Base-by-base conservation (phyloP, 2,113 vertebrate species). In the Willisornis vidua region DNA sequence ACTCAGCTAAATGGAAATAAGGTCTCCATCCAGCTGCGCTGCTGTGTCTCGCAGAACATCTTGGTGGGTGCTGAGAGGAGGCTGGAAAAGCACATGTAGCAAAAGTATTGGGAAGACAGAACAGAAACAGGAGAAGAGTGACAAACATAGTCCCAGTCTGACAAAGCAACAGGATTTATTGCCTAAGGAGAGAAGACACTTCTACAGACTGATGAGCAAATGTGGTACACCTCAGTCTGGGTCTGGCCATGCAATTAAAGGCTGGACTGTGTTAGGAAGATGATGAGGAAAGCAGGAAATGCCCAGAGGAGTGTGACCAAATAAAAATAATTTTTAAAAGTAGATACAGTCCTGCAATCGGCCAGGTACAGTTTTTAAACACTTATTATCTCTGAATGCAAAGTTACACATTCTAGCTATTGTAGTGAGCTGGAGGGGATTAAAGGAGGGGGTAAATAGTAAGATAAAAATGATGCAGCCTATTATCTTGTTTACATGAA, bases 401-500 rank as follows among this genome's bases (percentile, higher is more conserved):
- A 80, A 92, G 63, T 81, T 94, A 74, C 14, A 10, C 10, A 11
- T 73, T 93, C 41, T 74, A 63, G 43, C 22, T 80, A 63, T 51
- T 88, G 29, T 74, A 85, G 86, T 72, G 49, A 94, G 57, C 39
- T 84, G 37, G 24, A 85, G 35, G 28, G 45, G 43, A 74, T 91
- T 86, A 95, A 94, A 91, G 90, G 54, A 82, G 46, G 39, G 22
- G 19, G 20, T 89, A 71, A 87, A 78, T 33, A 89, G 43, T 73
- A 83, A 85, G 33, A 67, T 48, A 74, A 89, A 91, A 93, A 84
- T 78, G 5, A 92, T 90, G 79, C 5, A 6, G 33, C 45, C 33
- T 84, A 75, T 96, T 94, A 70, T 84, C 68, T 80, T 96, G 58
- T 78, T 94, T 88, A 81, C 26, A 10, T 84, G 35, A 92, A 88